Percentiles rank a stretch among this genome's conserved stretches.
Conservation (phyloP, 2,113 vertebrate genomes). For the Xenopus laevis region DNA sequence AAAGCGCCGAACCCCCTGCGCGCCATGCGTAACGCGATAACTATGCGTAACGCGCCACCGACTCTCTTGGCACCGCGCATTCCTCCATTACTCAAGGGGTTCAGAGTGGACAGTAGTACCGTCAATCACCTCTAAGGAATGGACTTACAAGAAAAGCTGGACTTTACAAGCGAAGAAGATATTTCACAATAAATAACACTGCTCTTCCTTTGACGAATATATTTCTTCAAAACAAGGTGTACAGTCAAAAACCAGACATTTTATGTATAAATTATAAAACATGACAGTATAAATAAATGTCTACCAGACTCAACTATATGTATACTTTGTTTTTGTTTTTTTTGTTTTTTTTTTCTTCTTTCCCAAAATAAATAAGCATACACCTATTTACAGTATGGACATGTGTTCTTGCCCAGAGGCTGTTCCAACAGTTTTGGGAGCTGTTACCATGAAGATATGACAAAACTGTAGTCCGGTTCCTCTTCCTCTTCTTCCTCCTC, state of each 20-base stretch:
- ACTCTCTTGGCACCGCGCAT: no score
- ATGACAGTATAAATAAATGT: conserved; percentile 99
- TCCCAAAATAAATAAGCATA: conserved; percentile 99
- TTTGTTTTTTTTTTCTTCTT: conserved; percentile 83
- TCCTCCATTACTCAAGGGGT: neutral
- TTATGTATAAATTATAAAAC: conserved; percentile 99
- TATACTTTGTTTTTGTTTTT: conserved; percentile 85
- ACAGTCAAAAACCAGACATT: conserved; percentile 94
- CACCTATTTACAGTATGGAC: conserved; percentile 98
- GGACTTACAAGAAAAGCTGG: conserved; percentile 85
- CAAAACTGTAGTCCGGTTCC: conserved; percentile 95
- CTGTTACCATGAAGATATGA: conserved; percentile 94
- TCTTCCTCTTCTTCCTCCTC: conserved; percentile 94
- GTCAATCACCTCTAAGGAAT: conserved; percentile 85
- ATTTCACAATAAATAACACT: conserved; percentile 99
- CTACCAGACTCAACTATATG: conserved; percentile 97
- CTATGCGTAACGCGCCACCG: no score
- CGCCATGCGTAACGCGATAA: no score
- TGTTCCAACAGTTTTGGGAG: conserved; percentile 73
- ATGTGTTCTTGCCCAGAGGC: conserved; percentile 83
- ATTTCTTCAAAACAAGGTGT: conserved; percentile 95
- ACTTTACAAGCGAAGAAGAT: conserved; percentile 91
- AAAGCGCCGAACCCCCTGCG: conserved; percentile 29
- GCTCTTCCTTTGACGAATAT: conserved; percentile 98
- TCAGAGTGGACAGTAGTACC: conserved; percentile 67